Base-by-base conservation (phyloP, 2,113 vertebrate species). In the Gymnarchus niloticus region DNA sequence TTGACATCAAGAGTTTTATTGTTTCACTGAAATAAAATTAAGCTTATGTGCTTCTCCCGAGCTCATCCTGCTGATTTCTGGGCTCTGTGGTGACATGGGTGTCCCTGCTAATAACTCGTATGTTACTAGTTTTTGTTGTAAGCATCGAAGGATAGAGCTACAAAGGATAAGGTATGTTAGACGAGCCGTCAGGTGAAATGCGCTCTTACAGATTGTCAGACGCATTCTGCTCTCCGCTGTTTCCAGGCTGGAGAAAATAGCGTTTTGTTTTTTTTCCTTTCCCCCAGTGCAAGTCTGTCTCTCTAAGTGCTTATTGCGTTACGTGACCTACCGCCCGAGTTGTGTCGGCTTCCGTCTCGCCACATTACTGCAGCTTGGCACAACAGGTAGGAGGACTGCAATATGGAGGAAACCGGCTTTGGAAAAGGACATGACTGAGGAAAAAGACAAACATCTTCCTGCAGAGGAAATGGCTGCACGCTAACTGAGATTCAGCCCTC, bases 1-100 rank as follows among this genome's bases (percentile, higher is more conserved):
- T n/a, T n/a, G n/a, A 48, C 19, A 44, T 3, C 37, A 94, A 92
- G 94, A 93, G 93, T 95, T 91, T 95, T 94, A 95, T 94, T 95
- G 93, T 96, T 96, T 97, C 97, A n/a, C n/a, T n/a, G n/a, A n/a
- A n/a, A 19, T 73, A 17, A 37, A 73, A 69, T 69, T 3, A 73
- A 73, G 14, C 65, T 37, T 69, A 37, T 37, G 12, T 73, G 33
- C 19, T 41, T 17, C 19, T 73, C 28, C 33, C 33, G 33, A 41
- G 65, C 33, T 1, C 1, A 2, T 19, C 4, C 4, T 7, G 65
- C 4, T 37, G 14, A 41, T 33, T 6, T 33, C 28, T 37, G 33
- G 33, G 2, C 37, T 19, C 61, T 69, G 61, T 65, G 25, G 9
- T 0, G 28, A 28, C 28, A 69, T 6, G 61, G 33, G 10, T 41